Base-by-base conservation (phyloP, 2,797 vertebrate species). In the Pangasius macronema region DNA sequence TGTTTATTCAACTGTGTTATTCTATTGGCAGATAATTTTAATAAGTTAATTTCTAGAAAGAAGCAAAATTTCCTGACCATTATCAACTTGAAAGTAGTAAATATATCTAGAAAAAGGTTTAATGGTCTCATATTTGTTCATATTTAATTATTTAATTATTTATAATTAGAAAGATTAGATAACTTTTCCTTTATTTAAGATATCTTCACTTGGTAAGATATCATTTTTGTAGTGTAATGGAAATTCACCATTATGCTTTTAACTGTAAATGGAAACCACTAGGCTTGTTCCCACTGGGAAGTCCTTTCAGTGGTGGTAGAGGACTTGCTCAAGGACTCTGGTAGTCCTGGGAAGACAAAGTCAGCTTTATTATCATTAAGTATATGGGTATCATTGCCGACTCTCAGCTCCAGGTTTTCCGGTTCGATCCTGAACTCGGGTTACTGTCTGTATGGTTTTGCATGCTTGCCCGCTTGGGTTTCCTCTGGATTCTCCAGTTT, bases 281-380 rank as follows among this genome's bases (percentile, higher is more conserved):
- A 6, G 16, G 57, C 13, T 61, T 82, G 42, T 81, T 81, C 33
- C 36, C 55, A 61, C 55, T 61, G 57, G 14, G 42, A 67, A 49
- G 36, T 33, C 13, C 39, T n/a, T 53, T 49, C 51, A 42, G 79
- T 13, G 2, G 5, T 51, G 63, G 2, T 33, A 0, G 10, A 68
- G 10, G 63, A 36, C 39, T 67, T 22, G 42, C 42, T 68, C 46
- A 83, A 68, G 63, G 81, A 33, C 81, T 53, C 11, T 8, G 22
- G 22, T 16, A 27, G 22, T 61, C 57, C 61, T 5, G 9, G 20
- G 9, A 51, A 22, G 27, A 68, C 27, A 14, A 14, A 51, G 61
- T 68, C 63, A 83, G 46, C 63, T 33, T 51, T 63, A n/a, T 81
- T 61, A 39, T 39, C 33, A 81, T 39, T 61, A 81, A 61, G 33